Conservation (phyloP, 2,113 vertebrate species). For the Colius striatus region DNA sequence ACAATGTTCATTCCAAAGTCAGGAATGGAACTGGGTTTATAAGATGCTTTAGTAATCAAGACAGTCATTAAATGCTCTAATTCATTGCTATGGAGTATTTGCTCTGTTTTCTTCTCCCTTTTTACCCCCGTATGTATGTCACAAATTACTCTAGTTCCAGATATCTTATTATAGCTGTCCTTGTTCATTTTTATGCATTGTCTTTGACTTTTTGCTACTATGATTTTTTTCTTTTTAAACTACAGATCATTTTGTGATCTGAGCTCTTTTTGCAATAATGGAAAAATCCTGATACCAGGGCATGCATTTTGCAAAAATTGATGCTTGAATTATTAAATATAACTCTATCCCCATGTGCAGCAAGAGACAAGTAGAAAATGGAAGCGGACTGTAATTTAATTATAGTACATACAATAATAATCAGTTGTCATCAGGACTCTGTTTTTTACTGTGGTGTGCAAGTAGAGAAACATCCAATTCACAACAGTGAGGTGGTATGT, state of each 20-base stretch:
- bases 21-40: neutral
- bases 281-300: neutral
- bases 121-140: neutral
- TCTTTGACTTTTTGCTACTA: neutral
- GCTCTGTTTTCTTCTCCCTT: neutral
- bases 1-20: neutral
- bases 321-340: slow-evolving; percentile 48
- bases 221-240: neutral
- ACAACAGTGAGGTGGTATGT: neutral
- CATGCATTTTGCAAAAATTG: slow-evolving; percentile 14
- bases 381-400: slow-evolving; percentile 43
- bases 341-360: neutral
- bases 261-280: neutral
- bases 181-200: neutral
- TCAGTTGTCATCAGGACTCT: slow-evolving; percentile 13
- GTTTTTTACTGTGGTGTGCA: neutral
- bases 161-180: neutral
- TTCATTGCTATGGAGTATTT: neutral
- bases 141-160: neutral
- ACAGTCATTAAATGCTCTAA: neutral
- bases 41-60: neutral
- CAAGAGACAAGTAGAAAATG: slow-evolving; percentile 30
- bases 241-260: neutral
- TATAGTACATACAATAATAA: slow-evolving; percentile 50
- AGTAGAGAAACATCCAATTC: neutral